These are phyloP conservation scores for Nemopilema nomurai DNA, from an alignment of 30 jellyfish, hydroid and myxozoan genomes.

Conservation along the genomic window DNA sequence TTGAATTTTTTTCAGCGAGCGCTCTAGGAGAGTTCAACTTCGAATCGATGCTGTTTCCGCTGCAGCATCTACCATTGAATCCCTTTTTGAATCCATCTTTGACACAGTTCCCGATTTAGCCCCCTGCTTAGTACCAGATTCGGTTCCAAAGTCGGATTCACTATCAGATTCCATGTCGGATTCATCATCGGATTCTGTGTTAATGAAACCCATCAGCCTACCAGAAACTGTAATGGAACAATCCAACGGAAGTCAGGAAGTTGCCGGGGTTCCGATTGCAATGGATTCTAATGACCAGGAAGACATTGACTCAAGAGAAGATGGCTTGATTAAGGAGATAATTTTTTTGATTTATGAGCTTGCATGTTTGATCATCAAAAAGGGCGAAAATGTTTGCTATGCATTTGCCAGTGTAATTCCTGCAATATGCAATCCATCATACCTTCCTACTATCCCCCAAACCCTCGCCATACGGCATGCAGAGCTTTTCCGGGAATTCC, in stretches of 20 bases:
- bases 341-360: constrained; percentile 36
- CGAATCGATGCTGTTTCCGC: constrained; percentile 50
- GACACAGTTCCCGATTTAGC: too few species aligned
- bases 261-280: not conserved
- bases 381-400: constrained; percentile 57
- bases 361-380: constrained; percentile 62
- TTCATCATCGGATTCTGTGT: too few species aligned
- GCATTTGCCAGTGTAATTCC: constrained; percentile 80
- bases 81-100: not conserved
- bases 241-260: not conserved
- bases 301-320: not conserved
- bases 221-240: not conserved
- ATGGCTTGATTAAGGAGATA: not conserved
- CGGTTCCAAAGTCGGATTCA: too few species aligned
- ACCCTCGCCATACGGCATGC: not conserved
- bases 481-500: constrained; percentile 37
- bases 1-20: constrained; percentile 2
- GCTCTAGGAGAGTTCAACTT: not conserved
- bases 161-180: too few species aligned
- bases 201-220: not conserved
- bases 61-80: not conserved
- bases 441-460: constrained; percentile 56
- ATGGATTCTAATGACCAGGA: not conserved
- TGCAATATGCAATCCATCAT: constrained; percentile 56
- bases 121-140: too few species aligned